Percentiles rank a stretch among this genome's conserved stretches.
Conservation (phyloP, 2,888 invertebrate species). For the Timandra comae region DNA sequence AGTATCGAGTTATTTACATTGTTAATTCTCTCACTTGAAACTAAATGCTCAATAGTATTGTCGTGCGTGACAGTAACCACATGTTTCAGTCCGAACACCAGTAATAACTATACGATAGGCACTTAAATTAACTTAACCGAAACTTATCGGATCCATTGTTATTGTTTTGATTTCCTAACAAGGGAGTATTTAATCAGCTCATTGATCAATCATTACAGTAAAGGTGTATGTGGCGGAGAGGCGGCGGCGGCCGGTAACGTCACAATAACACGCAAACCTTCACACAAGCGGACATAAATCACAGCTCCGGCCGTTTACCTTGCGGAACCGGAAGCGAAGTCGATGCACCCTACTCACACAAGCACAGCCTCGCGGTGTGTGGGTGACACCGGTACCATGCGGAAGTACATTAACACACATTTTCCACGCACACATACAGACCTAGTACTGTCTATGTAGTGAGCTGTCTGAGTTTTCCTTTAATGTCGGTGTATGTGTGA, state of each 20-base stretch:
- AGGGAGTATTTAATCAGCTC: constrained; percentile 12
- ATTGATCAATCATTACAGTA: constrained; percentile 35
- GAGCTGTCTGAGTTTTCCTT: constrained; percentile 30
- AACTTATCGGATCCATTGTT: no score
- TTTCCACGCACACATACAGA: constrained; percentile 46
- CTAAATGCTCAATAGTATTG: no score
- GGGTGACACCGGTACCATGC: constrained; percentile 64
- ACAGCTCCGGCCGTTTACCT: constrained; percentile 67
- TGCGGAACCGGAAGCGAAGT: constrained; percentile 65
- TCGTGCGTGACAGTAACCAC: no score
- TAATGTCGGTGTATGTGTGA: constrained; percentile 36
- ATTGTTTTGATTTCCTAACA: no score
- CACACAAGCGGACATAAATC: constrained; percentile 61
- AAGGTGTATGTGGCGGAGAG: constrained; percentile 32
- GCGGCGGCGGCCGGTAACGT: constrained; percentile 35
- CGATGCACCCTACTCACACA: constrained; percentile 68
- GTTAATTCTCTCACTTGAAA: no score
- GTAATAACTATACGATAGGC: no score
- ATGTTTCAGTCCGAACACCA: no score
- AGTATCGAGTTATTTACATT: no score
- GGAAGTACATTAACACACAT: constrained; percentile 72
- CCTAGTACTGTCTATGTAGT: constrained; percentile 30
- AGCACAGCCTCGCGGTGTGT: constrained; percentile 27
- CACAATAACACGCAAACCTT: constrained; percentile 66
- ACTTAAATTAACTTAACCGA: no score